phyloP scores from a whole-genome alignment of 1,140 invertebrate genomes.

The Ctenoplectra terminalis region DNA sequence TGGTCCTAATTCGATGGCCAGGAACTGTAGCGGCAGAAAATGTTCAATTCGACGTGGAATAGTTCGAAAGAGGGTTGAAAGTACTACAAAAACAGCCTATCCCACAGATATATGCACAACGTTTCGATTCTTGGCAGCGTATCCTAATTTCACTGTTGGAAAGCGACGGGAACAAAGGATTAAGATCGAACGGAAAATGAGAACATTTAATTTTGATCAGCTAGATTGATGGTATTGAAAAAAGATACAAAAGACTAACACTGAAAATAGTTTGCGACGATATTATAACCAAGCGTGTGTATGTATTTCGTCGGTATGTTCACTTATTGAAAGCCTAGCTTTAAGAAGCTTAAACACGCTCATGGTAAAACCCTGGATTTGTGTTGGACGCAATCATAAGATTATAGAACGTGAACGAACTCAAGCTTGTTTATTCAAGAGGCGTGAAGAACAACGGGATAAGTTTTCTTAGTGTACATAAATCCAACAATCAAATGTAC shows the following conservation, averaged over 20 bases:
- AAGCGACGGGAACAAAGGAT: no score
- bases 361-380: slow-evolving; percentile 23
- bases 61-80: slow-evolving; percentile 18
- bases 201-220: neutral
- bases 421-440: slow-evolving; percentile 16
- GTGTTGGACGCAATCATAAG: slow-evolving; percentile 6
- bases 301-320: neutral
- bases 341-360: slow-evolving; percentile 18
- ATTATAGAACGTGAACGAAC: neutral
- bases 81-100: slow-evolving; percentile 37
- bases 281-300: neutral
- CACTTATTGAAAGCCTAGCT: slow-evolving; percentile 25
- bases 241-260: no score
- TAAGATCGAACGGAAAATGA: no score
- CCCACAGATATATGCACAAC: neutral
- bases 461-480: neutral
- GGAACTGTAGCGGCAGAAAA: no score
- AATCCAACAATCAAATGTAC: neutral
- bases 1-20: no score
- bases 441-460: neutral
- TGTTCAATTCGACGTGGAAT: no score
- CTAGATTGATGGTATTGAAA: neutral
- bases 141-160: neutral
- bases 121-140: slow-evolving; percentile 13
- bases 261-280: neutral